Evolutionary conservation across 1,140 invertebrate species (phyloP).

Genomic region (Leptinotarsa undecemlineata): DNA sequence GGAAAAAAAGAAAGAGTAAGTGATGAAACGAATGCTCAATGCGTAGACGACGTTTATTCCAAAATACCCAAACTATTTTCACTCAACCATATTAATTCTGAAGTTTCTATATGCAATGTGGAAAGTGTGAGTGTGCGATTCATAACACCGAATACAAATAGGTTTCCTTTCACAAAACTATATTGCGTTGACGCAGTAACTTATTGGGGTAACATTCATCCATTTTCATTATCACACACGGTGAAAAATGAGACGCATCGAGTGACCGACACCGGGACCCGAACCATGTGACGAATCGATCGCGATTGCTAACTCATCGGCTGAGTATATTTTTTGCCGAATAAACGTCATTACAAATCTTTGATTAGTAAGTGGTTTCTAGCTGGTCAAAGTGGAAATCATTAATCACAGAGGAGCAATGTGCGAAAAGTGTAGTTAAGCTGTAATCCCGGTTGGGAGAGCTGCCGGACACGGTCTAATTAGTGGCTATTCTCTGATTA

Average conservation of each 20-base stretch:
- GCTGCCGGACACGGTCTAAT: slow-evolving; percentile 38
- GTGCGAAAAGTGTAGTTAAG: slow-evolving; percentile 21
- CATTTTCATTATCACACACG: too few species aligned
- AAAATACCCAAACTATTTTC: too few species aligned
- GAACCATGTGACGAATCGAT: background rate
- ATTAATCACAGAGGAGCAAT: slow-evolving; percentile 19
- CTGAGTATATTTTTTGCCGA: background rate
- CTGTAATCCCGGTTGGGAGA: slow-evolving; percentile 17
- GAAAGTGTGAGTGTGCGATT: too few species aligned
- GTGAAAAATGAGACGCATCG: background rate
- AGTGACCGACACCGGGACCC: background rate
- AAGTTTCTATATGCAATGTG: too few species aligned
- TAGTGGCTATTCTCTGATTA: slow-evolving; percentile 48
- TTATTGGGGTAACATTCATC: too few species aligned
- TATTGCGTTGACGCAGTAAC: too few species aligned
- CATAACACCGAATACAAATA: too few species aligned
- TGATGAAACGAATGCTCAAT: too few species aligned
- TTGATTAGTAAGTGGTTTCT: background rate
- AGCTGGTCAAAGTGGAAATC: background rate
- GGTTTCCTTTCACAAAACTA: too few species aligned
- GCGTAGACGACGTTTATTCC: too few species aligned
- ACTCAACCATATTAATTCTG: too few species aligned
- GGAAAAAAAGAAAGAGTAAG: too few species aligned
- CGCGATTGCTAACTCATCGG: background rate
- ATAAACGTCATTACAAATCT: background rate